phyloP scores from a whole-genome alignment of 92 coral and sea anemone species.

The Siderastrea siderea region DNA sequence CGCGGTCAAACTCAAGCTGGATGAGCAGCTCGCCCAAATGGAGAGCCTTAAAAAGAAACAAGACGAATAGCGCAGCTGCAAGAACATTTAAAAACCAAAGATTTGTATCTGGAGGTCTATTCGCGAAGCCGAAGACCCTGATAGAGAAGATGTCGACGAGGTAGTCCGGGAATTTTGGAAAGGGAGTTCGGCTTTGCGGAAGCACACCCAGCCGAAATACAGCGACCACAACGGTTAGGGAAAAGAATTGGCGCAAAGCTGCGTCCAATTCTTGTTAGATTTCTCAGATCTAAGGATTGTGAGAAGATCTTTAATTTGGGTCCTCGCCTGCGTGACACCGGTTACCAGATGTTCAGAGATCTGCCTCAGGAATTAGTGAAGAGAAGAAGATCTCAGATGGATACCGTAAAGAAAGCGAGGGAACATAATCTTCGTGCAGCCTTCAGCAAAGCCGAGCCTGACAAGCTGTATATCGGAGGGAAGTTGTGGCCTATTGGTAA shows the following conservation, averaged over 20 bases:
- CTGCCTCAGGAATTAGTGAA: background rate
- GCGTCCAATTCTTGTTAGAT: slow-evolving; percentile 4
- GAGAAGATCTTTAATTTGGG: background rate
- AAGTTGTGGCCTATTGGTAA: slow-evolving; percentile 8
- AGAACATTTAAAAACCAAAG: too few relatives aligned
- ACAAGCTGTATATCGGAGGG: slow-evolving; percentile 12
- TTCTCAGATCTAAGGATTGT: background rate
- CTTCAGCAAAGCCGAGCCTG: slow-evolving; percentile 3
- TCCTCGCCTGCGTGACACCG: background rate
- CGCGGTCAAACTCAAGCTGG: too few relatives aligned
- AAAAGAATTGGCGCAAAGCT: too few relatives aligned
- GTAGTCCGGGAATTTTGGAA: too few relatives aligned
- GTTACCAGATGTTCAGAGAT: slow-evolving; percentile 1
- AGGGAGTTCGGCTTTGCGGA: background rate
- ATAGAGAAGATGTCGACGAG: too few relatives aligned
- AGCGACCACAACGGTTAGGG: background rate
- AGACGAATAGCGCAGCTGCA: too few relatives aligned
- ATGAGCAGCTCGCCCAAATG: too few relatives aligned
- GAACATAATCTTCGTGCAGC: background rate
- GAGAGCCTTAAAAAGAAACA: too few relatives aligned
- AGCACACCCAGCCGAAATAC: background rate
- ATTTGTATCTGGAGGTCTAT: too few relatives aligned
- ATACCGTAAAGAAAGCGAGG: background rate
- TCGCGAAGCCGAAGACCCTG: too few relatives aligned
- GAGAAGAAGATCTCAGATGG: background rate